Evolutionary conservation across 2,888 invertebrate species (phyloP).

Genomic region (Acanthosepion lycidas): DNA sequence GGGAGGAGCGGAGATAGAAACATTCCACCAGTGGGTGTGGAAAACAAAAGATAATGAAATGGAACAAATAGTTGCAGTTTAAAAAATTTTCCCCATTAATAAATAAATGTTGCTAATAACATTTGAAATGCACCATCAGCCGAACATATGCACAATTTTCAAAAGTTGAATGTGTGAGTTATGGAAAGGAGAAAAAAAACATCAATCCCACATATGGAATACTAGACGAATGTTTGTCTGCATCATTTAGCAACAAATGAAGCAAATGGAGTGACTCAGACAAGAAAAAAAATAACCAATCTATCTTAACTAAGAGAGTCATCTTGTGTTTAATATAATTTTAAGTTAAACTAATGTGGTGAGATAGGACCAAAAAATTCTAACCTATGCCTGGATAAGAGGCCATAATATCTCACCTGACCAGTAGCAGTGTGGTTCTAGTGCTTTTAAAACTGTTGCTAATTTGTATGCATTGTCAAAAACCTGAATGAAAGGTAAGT

Average conservation of each 20-base stretch:
- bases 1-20: neutral
- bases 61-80: neutral
- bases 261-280: neutral
- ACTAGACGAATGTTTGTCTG: neutral
- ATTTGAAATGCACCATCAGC: conserved; percentile 33
- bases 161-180: neutral
- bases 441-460: too few species aligned
- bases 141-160: neutral
- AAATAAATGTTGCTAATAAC: neutral
- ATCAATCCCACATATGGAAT: neutral
- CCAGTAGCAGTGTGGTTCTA: too few species aligned
- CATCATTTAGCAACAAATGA: neutral
- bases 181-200: neutral
- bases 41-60: conserved; percentile 33
- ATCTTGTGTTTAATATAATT: too few species aligned
- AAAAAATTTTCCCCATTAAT: too few species aligned
- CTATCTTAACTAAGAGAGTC: too few species aligned
- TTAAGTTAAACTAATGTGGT: too few species aligned
- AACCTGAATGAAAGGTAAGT: too few species aligned
- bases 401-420: too few species aligned
- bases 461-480: too few species aligned
- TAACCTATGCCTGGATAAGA: too few species aligned
- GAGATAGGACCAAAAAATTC: too few species aligned
- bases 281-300: too few species aligned
- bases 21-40: neutral